These are phyloP conservation scores for Montipora efflorescens DNA, from an alignment of 64 coral and sea anemone species.

Conservation along the genomic window DNA sequence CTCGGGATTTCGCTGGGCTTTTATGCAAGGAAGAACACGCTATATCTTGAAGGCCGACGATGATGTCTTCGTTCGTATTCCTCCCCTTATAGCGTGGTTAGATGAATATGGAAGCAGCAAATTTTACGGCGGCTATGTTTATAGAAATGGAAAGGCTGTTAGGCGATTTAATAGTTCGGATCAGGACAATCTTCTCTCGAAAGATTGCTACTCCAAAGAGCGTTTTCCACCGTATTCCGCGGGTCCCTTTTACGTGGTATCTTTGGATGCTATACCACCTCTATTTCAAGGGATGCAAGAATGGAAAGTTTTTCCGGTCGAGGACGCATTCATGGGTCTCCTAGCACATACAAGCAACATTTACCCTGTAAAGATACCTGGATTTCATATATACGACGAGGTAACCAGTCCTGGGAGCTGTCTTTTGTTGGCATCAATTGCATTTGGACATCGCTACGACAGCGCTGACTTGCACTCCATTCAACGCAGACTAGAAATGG, in stretches of 20 bases:
- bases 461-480: not conserved
- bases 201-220: not conserved
- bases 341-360: not conserved
- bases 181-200: not conserved
- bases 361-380: not conserved
- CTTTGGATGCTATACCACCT: not conserved
- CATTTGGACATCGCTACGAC: not conserved
- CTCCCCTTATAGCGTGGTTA: not conserved
- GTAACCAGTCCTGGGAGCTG: not conserved
- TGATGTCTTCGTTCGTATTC: not conserved
- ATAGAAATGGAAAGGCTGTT: not conserved
- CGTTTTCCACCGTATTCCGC: constrained; percentile 2
- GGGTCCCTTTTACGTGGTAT: not conserved
- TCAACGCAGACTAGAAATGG: too few relatives aligned
- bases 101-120: not conserved
- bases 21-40: not conserved
- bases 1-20: not conserved
- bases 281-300: not conserved
- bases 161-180: not conserved
- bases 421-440: not conserved
- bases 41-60: constrained; percentile 12
- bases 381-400: not conserved
- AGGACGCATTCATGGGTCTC: not conserved
- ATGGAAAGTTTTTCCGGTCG: not conserved
- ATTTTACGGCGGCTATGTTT: not conserved